Conservation (phyloP, 2,797 vertebrate species). For the Nannoperca obscura region DNA sequence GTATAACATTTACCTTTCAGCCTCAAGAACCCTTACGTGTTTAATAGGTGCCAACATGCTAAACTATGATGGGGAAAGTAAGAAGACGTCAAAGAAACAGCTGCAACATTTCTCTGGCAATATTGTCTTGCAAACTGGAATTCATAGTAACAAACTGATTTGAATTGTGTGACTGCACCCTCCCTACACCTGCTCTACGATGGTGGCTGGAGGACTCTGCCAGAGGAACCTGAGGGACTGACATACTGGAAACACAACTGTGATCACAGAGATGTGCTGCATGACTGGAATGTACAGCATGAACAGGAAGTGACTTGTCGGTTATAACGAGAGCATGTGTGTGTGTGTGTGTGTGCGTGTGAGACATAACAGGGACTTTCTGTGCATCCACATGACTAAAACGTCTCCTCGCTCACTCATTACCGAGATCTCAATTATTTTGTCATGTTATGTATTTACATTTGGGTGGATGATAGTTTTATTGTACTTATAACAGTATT, state of each 20-base stretch:
- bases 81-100: not conserved
- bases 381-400: not conserved
- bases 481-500: not conserved
- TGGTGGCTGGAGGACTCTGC: not conserved
- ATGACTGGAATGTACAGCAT: constrained; percentile 17
- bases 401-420: not conserved
- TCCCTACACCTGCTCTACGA: not conserved
- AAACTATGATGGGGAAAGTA: too few species aligned
- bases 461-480: not conserved
- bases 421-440: not conserved
- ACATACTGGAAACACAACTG: constrained; percentile 14
- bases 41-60: too few species aligned
- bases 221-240: not conserved
- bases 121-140: too few species aligned
- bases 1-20: not conserved
- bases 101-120: too few species aligned
- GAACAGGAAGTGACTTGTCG: not conserved
- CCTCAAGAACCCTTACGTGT: too few species aligned
- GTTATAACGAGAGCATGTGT: not conserved
- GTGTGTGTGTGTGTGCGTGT: too few species aligned
- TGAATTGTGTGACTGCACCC: not conserved
- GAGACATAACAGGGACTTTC: not conserved
- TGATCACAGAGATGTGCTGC: constrained; percentile 12
- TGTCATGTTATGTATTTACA: not conserved
- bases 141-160: too few species aligned